Evolutionary conservation across 2,797 vertebrate genomes (phyloP), one percentile per base, ranked within the genome.

Genomic region (Bradypodion ventrale): DNA sequence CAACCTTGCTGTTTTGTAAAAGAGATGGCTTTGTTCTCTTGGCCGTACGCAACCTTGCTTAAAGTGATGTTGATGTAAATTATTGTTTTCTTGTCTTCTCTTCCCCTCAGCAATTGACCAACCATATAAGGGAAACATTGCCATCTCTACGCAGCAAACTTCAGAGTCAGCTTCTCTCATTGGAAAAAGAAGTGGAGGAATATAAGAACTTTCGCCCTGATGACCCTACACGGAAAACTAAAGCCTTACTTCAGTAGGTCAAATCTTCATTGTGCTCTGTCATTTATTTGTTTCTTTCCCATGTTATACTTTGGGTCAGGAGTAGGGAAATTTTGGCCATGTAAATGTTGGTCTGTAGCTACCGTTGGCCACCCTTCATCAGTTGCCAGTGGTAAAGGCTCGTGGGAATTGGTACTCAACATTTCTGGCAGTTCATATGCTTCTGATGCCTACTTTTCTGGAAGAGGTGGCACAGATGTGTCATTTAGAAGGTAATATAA

Each of bases 101-200:
- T 0, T 85, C 35, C 76, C 2, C 2, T 10, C 0, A 99, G 98
- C 98, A 99, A 99, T 87, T 99, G 89, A 99, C 98, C 86, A 99
- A 99, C 93, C 98, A 99, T 96, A 99, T 99, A 89, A 97, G 98
- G 73, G 98, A 99, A 92, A 98, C 98, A 0, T 94, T 99, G 83
- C 98, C 98, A 0, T 94, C 97, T 1, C 95, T 99, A 88, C 97
- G 98, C 16, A 98, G 97, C 94, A 99, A 99, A 56, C 96, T 99
- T 4, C 98, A 99, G 95, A 98, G 98, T 90, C 98, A 99, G 93
- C 95, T 99, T 65, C 96, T 99, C 0, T 99, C 98, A 7, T 94
- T 99, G 92, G 98, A 99, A 91, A 99, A 99, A 93, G 98, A 99
- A 90, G 98, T 99, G n/a, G 98, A 99, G 85, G 98, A 99, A 82